Base-by-base conservation (phyloP, 2,113 vertebrate species). In the Irena cyanogastra region DNA sequence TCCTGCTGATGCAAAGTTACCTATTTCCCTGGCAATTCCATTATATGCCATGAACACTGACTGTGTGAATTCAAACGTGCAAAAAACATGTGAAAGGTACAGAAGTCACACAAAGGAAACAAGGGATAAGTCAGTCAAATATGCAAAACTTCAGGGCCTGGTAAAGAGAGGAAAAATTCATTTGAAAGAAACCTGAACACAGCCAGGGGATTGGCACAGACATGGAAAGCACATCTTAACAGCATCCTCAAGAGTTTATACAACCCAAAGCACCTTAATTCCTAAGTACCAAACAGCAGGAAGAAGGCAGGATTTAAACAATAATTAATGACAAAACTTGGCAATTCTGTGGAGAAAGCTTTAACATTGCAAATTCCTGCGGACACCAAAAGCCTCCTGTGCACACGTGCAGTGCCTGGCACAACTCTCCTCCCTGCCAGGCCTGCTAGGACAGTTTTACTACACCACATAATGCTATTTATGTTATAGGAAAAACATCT, bases 401-500 rank as follows among this genome's bases (percentile, higher is more conserved):
- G 26, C 16, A 18, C 1, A 33, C 3, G 6, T 10, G 13, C 47
- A 74, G 28, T 11, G 66, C 57, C 24, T 28, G 11, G 4, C 50
- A 77, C 10, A 42, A 12, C 31, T 23, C 60, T 57, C 31, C 64
- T 74, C n/a, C 18, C 50, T 39, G 16, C 14, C 64, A 64, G 54
- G 33, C 16, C 60, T 69, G 53, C 23, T 20, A 5, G 1, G 24
- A 69, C 50, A 59, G 27, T 56, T 45, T 5, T 49, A 30, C 27
- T 6, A 7, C 7, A 70, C 20, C 42, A 42, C 57, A 24, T 4
- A 33, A 71, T 16, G 37, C 6, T 31, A 59, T 54, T 59, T 42
- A 52, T 0, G 0, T 6, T 20, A 11, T 0, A 74, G 56, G 18
- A 74, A 42, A 74, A 70, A 59, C 8, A 47, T 3, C 24, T 7